Evolutionary conservation across 2,888 invertebrate species (phyloP), one percentile per base, ranked within the genome.

Genomic region (Philhelius pedissequus): DNA sequence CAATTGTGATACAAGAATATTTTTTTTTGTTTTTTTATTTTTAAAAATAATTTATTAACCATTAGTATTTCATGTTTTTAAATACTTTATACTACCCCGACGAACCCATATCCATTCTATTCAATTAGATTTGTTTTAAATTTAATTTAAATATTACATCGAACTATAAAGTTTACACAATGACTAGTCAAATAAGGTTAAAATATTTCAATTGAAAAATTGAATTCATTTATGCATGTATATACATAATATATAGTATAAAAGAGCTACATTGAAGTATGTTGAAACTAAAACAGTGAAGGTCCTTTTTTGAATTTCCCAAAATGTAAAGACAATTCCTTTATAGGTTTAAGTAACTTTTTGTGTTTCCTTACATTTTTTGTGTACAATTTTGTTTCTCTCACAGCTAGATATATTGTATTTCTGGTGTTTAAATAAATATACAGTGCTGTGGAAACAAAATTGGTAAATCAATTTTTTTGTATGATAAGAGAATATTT

Each of bases 291-390:
- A 15, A 58, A 58, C 43, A 18, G 18, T 25, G 43, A 43, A 62
- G 48, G 77, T 73, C 54, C 43, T 73, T 77, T 77, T 71, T 77
- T 66, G 58, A 58, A 76, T 76, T 82, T 52, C 62, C 62, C 73
- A 69, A 82, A n/a, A 77, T 73, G 77, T 73, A 82, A 73, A 77
- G 77, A 82, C 73, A 82, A 77, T 73, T 73, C 73, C 48, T 40
- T 76, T 45, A 68, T 68, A 66, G 54, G 71, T 73, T 82, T 82
- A 69, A 77, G 73, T 77, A 77, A 77, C 68, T 62, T 81, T 76
- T 66, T 20, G 18, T 30, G 62, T 62, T 60, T 62, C 43, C 43
- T 43, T 20, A 27, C 27, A 60, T 43, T 62, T 62, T 40, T 30
- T n/a, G n/a, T n/a, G n/a, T n/a, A 15, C 15, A 30, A 30, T 48